These are phyloP conservation scores for Oligia latruncula DNA, from an alignment of 2,888 invertebrate genomes.

Conservation along the genomic window DNA sequence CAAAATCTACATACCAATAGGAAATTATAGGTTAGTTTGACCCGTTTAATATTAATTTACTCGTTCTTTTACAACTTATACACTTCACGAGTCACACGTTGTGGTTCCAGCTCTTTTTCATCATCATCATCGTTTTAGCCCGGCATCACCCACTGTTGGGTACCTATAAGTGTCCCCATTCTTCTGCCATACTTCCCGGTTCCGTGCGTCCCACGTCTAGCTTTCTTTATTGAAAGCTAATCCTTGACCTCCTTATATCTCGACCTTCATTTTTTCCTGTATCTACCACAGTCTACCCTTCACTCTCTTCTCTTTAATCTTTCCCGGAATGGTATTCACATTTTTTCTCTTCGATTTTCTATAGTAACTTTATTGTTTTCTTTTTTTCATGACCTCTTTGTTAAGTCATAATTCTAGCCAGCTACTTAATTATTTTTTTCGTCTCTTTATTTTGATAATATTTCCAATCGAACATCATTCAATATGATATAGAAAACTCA, in stretches of 20 bases:
- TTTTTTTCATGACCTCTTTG: neutral
- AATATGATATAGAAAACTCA: neutral
- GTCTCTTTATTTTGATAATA: neutral
- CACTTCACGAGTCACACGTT: neutral
- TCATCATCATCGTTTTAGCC: too few relatives aligned
- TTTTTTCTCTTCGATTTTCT: neutral
- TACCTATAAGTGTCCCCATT: too few relatives aligned
- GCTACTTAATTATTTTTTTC: neutral
- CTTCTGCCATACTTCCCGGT: too few relatives aligned
- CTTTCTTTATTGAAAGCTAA: neutral
- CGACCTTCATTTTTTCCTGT: neutral
- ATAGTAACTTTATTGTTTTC: neutral
- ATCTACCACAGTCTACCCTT: neutral
- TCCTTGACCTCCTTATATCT: neutral
- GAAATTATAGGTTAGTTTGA: neutral
- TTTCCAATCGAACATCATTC: neutral
- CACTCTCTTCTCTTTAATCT: neutral
- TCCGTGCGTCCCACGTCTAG: too few relatives aligned
- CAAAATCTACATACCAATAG: neutral
- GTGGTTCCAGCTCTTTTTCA: neutral
- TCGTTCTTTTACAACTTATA: neutral
- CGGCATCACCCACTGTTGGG: too few relatives aligned
- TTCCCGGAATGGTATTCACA: too few relatives aligned
- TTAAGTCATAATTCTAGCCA: neutral
- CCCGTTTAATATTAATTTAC: neutral